Evolutionary conservation across 2,888 invertebrate genomes (phyloP).

Genomic region (Rhodophaea formosa): DNA sequence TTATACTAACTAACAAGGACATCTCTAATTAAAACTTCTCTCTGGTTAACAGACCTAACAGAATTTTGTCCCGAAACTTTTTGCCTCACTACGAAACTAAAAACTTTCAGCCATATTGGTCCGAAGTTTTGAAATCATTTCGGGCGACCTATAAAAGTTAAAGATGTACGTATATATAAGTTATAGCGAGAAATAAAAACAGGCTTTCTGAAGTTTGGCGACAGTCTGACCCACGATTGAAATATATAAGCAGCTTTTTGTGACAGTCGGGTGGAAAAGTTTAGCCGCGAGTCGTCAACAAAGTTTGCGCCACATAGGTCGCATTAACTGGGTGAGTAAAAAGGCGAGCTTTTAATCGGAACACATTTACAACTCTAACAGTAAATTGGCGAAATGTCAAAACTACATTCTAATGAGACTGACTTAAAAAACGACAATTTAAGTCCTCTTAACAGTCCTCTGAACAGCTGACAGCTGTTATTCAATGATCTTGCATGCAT

Average conservation of each 20-base stretch:
- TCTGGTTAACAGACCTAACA: conserved; percentile 34
- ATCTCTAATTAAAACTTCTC: conserved; percentile 54
- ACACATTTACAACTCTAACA: no score
- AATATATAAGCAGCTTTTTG: conserved; percentile 11
- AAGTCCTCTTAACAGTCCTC: no score
- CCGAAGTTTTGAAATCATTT: conserved; percentile 11
- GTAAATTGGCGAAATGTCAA: no score
- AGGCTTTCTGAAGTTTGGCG: conserved; percentile 7
- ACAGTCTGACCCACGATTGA: conserved; percentile 6
- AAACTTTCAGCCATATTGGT: conserved; percentile 21
- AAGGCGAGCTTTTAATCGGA: background rate
- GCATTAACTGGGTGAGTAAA: background rate
- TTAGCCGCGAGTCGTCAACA: background rate
- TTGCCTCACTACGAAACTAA: conserved; percentile 31
- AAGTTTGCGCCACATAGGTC: background rate
- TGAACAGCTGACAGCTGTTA: no score
- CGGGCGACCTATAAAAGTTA: conserved; percentile 4
- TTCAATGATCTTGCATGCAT: no score
- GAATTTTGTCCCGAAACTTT: conserved; percentile 39
- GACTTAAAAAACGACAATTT: no score
- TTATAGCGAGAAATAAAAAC: conserved; percentile 12
- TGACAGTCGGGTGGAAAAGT: background rate
- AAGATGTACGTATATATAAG: conserved; percentile 5
- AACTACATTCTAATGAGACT: no score
- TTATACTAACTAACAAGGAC: conserved; percentile 42